A percentile compares a stretch with the other conserved stretches of the same genome.
Evolutionary conservation across 1,140 invertebrate genomes (phyloP).

Genomic region (Leptinotarsa texana): DNA sequence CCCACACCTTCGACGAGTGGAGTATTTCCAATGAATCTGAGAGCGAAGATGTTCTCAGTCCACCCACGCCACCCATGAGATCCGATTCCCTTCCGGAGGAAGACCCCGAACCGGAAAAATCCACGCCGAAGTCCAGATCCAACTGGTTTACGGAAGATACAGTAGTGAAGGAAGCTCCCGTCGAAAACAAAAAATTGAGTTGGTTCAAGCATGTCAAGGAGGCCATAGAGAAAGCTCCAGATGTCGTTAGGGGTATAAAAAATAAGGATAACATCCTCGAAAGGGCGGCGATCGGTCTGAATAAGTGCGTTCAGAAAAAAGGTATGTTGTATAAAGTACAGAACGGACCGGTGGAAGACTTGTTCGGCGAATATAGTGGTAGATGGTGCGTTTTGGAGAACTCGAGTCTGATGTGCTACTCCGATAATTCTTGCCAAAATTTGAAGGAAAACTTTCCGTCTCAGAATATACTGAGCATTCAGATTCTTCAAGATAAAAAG

Average conservation of each 20-base stretch:
- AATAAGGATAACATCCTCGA: slow-evolving; percentile 35
- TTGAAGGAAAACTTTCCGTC: slow-evolving; percentile 64
- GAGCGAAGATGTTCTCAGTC: slow-evolving; percentile 53
- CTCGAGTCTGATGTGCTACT: slow-evolving; percentile 49
- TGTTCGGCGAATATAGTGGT: slow-evolving; percentile 54
- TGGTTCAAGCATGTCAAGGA: slow-evolving; percentile 50
- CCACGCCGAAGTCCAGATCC: slow-evolving; percentile 35
- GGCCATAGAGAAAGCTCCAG: slow-evolving; percentile 48
- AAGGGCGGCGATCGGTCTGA: slow-evolving; percentile 44
- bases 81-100: slow-evolving; percentile 56
- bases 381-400: slow-evolving; percentile 54
- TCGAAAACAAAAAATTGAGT: slow-evolving; percentile 36
- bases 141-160: slow-evolving; percentile 44
- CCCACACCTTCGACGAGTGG: slow-evolving; percentile 49
- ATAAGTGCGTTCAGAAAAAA: slow-evolving; percentile 46
- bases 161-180: background rate
- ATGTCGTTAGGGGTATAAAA: slow-evolving; percentile 44
- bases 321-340: slow-evolving; percentile 54
- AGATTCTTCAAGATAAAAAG: slow-evolving; percentile 66
- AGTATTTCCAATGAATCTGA: slow-evolving; percentile 53
- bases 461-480: slow-evolving; percentile 63
- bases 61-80: slow-evolving; percentile 58
- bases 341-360: slow-evolving; percentile 52
- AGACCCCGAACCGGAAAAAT: slow-evolving; percentile 27
- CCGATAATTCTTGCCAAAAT: slow-evolving; percentile 49